Base-by-base conservation (phyloP, 1,140 invertebrate species). In the Chlorops oryzae region DNA sequence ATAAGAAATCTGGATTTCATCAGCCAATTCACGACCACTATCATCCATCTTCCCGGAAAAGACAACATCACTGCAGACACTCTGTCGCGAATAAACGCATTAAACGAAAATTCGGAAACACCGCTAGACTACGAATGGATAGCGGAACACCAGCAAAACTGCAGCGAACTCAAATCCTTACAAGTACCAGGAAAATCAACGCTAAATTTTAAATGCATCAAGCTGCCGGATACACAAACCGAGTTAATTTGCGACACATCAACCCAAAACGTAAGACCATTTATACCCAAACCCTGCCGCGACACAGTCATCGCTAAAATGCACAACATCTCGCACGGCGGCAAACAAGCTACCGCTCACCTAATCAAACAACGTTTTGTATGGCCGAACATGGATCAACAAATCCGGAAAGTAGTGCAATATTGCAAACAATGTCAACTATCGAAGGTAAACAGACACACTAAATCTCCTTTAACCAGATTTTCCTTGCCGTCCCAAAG, bases 1-100 rank as follows among this genome's bases (percentile, higher is more conserved):
- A 59, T 57, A 24, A 49, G 47, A 18, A 61, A 75, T 18, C 45
- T 75, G 0, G 60, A 74, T 46, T 71, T 50, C n/a, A 72, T 76
- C n/a, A 48, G 59, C 0, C 68, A 74, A 55, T 74, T 68, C 50
- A 63, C 65, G 0, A 70, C 62, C 0, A 52, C 69, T 23, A 69
- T 75, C 27, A 21, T 48, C 13, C 59, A 74, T 47, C 54, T 76
- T 13, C 20, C 54, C 0, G 73, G 74, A 7, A 43, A 54, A 0
- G 48, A 63, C 3, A 75, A 77, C 42, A 41, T 59, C 1, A 57
- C 65, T 3, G 61, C 57, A 0, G 70, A 72, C 44, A 47, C 61
- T 1, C 52, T 72, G 1, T 70, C 65, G 1, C 51, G 71, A 10
- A 49, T 72, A 17, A 50, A 57, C n/a, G n/a, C n/a, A n/a, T 18